Evolutionary conservation across 2,113 vertebrate genomes (phyloP).

Genomic region (Nothoprocta pentlandii): DNA sequence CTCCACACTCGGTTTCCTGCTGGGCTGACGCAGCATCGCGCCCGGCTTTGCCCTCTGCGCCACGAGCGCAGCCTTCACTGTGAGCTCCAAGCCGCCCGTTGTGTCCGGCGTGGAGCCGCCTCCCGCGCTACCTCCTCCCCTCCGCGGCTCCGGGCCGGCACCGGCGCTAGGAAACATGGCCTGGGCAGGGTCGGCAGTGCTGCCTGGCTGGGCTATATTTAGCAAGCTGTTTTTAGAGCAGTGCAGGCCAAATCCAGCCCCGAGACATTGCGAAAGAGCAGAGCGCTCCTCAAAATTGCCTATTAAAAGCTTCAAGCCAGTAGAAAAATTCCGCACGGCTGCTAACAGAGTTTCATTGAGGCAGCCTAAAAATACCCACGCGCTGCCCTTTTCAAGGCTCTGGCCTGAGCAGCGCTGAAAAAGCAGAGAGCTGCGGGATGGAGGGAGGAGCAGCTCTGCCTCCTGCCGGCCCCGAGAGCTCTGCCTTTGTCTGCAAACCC

Average conservation of each 20-base stretch:
- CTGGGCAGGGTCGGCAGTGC: neutral
- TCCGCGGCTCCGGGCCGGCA: neutral
- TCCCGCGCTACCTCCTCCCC: neutral
- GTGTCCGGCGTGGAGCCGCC: neutral
- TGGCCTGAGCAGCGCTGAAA: neutral
- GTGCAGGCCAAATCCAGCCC: slow-evolving; percentile 26
- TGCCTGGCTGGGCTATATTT: slow-evolving; percentile 38
- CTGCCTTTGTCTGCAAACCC: neutral
- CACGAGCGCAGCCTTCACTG: neutral
- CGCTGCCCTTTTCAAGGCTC: neutral
- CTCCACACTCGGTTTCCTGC: no score
- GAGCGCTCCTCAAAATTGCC: neutral
- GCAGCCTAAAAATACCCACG: neutral
- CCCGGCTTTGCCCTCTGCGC: neutral
- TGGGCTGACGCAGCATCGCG: neutral
- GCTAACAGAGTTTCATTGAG: neutral
- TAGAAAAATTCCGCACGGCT: neutral
- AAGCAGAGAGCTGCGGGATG: neutral
- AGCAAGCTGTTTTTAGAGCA: slow-evolving; percentile 49
- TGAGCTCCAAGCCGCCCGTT: neutral
- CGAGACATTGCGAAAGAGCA: neutral
- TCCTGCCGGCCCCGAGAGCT: neutral
- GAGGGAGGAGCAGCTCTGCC: neutral
- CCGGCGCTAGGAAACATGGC: slow-evolving; percentile 42
- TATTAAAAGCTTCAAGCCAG: neutral